Evolutionary conservation across 2,113 vertebrate species (phyloP).

Genomic region (Corythornis cristatus): DNA sequence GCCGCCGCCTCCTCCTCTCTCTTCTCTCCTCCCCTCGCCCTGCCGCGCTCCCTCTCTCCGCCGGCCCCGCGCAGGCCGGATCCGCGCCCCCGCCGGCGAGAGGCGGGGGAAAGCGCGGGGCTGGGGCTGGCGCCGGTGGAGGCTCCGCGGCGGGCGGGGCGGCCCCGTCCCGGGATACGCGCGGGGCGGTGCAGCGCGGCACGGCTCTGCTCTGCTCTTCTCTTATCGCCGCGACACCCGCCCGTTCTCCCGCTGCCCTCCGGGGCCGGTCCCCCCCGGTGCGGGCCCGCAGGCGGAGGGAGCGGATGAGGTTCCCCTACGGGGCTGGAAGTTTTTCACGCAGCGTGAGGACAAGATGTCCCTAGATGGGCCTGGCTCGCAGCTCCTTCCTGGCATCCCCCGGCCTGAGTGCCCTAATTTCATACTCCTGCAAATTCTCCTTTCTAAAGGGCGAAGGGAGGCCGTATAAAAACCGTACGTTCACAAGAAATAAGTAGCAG

Average conservation of each 20-base stretch:
- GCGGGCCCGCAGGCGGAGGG: neutral
- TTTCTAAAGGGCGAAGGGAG: neutral
- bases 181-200: neutral
- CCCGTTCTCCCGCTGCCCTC: no score
- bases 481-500: neutral
- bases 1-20: neutral
- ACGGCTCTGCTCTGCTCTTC: neutral
- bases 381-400: neutral
- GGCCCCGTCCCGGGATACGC: neutral
- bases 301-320: neutral
- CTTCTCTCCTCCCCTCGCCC: neutral
- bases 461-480: accelerated
- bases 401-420: neutral
- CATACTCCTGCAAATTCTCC: accelerated
- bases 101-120: neutral
- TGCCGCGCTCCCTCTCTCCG: neutral
- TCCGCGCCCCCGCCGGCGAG: neutral
- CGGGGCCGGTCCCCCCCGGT: neutral
- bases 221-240: neutral
- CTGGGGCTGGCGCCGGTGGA: neutral
- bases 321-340: neutral
- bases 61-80: neutral
- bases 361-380: neutral
- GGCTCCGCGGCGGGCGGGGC: neutral
- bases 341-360: neutral